Evolutionary conservation across 2,888 invertebrate genomes (phyloP), one percentile per base, ranked within the genome.

Genomic region (Odontomyia ornata): DNA sequence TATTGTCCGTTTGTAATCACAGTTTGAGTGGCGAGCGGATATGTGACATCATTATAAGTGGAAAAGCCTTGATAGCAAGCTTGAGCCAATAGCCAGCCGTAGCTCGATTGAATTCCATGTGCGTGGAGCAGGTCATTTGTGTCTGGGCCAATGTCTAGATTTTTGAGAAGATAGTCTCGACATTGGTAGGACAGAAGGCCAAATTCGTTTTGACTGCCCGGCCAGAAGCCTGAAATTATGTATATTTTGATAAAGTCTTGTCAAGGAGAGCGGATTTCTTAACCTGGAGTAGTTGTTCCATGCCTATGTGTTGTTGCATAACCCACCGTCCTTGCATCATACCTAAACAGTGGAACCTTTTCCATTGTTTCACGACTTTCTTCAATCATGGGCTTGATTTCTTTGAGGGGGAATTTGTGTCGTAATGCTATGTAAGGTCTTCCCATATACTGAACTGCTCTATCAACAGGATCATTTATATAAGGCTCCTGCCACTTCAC

Each of bases 41-140:
- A 97, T 0, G 95, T 96, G 21, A 98, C 82, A 80, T 99, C 98
- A 81, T 95, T 94, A 84, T 90, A 95, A 18, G 95, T 94, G 46
- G 94, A 95, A 85, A 98, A 99, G 25, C 99, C 96, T 86, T 93
- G 91, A 84, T 93, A 92, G 84, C 91, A 92, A 1, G 96, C 95
- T 86, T 94, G 93, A 0, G 92, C 90, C 79, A 92, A 85, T 0
- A 95, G 87, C 93, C 95, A 95, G 0, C 91, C 91, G 84, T 93
- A 98, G 56, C 94, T 93, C 1, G 92, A 89, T 79, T 93, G 89
- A 79, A 98, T 90, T 1, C 92, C 96, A 86, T 93, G 93, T 13
- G 91, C 89, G 83, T 92, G 91, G 18, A 95, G 81, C 1, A 92
- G 91, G 81, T 94, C 92, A 79, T 89, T 83, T 72, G 89, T 84